Base-by-base conservation (phyloP, 2,113 vertebrate species). In the Speoplatyrhinus poulsoni region DNA sequence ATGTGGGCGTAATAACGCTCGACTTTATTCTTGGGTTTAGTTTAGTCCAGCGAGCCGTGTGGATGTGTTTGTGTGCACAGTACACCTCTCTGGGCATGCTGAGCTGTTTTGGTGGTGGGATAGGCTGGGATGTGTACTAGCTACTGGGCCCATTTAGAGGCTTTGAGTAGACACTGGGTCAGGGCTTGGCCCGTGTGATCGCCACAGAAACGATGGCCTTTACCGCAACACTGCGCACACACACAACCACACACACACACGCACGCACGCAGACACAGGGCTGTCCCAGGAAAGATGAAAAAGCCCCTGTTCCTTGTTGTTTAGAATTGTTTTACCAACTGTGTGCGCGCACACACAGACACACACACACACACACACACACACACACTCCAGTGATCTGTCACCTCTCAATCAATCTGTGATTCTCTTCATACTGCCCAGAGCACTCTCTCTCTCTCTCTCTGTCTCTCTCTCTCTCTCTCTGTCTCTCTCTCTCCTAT, bases 201-300 rank as follows among this genome's bases (percentile, higher is more conserved):
- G 15, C 17, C 54, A 56, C 54, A 17, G 7, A 10, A 19, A 17
- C 54, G n/a, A 55, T 55, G 19, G 6, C 8, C n/a, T 5, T 16
- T 6, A 12, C 12, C 13, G 15, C 53, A 54, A 6, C 12, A 8
- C 10, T 52, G 16, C 5, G 32, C 50, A 41, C 26, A 41, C 50
- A 46, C 63, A 65, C 63, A 54, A 49, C 32, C 52, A 65, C 33
- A 46, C 36, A 52, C 13, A 49, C 33, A n/a, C 16, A 13, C 46
- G 12, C 17, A 19, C 19, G 19, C 19, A n/a, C n/a, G n/a, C n/a
- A n/a, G n/a, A n/a, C n/a, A n/a, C n/a, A 2, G 36, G 36, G 36
- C 36, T 41, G 36, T 2, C 36, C 36, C 36, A 41, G 5, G 36
- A 8, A 41, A 41, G 7, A 41, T 8, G 36, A 41, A 41, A 41